These are phyloP conservation scores for Syrmaticus mikado DNA, from an alignment of 2,113 vertebrate genomes.

Conservation along the genomic window DNA sequence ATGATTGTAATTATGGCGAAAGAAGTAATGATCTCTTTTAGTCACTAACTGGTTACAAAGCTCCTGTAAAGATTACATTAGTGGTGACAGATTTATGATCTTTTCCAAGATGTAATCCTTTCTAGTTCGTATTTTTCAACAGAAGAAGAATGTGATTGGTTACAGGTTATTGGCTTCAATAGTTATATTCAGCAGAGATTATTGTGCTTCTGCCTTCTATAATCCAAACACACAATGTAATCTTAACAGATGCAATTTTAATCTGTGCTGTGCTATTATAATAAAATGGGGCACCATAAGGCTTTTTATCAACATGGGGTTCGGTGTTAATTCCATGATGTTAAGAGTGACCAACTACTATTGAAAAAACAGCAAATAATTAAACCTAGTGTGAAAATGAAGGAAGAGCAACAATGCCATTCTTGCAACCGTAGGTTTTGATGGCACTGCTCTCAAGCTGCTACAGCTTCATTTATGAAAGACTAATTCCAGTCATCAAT, in stretches of 20 bases:
- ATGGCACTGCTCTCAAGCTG: slow-evolving; percentile 71
- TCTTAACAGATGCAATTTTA: slow-evolving; percentile 79
- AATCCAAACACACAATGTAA: slow-evolving; percentile 75
- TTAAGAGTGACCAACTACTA: slow-evolving; percentile 65
- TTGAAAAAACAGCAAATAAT: slow-evolving; percentile 76
- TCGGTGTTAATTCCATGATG: slow-evolving; percentile 65
- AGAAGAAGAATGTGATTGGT: slow-evolving; percentile 73
- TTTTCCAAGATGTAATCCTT: slow-evolving; percentile 77
- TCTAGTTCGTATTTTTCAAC: slow-evolving; percentile 72
- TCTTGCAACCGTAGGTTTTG: slow-evolving; percentile 41
- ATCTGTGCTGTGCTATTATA: slow-evolving; percentile 67
- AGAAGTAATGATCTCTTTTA: slow-evolving; percentile 77
- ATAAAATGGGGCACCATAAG: slow-evolving; percentile 73
- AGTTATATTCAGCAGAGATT: slow-evolving; percentile 68
- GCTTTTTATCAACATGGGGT: slow-evolving; percentile 68
- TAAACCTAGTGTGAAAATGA: slow-evolving; percentile 70
- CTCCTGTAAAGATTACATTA: slow-evolving; percentile 76
- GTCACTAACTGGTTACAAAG: slow-evolving; percentile 75
- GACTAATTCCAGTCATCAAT: slow-evolving; percentile 42
- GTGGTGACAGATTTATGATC: slow-evolving; percentile 78
- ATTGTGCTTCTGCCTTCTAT: slow-evolving; percentile 70
- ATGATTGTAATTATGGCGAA: slow-evolving; percentile 76
- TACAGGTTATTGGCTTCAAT: slow-evolving; percentile 79
- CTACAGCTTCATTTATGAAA: slow-evolving; percentile 61
- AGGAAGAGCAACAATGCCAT: slow-evolving; percentile 60